phyloP scores from a whole-genome alignment of 2,797 vertebrate genomes.

The Sardinella longiceps region DNA sequence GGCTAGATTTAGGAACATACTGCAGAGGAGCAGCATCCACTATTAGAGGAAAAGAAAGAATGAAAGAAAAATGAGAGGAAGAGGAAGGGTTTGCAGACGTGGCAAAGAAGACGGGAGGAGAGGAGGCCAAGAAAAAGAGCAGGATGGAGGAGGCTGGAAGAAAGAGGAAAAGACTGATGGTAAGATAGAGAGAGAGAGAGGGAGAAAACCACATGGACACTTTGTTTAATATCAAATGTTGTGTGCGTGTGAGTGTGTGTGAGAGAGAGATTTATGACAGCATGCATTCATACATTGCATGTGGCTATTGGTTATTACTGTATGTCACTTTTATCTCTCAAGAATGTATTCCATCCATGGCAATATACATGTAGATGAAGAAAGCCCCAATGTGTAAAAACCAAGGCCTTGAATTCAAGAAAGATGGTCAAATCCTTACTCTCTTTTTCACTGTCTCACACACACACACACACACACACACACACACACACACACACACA shows the following conservation, averaged over 20 bases:
- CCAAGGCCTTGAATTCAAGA: not conserved
- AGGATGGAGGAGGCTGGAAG: not conserved
- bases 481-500: not conserved
- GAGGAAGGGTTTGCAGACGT: not conserved
- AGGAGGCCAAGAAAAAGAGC: not conserved
- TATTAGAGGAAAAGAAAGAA: not conserved
- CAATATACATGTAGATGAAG: not conserved
- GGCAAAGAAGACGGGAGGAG: not conserved
- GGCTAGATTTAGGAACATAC: no score
- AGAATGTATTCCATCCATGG: not conserved
- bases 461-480: not conserved
- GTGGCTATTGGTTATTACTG: no score
- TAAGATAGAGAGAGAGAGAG: not conserved
- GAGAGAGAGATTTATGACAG: not conserved
- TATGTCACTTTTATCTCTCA: not conserved
- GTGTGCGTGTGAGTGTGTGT: not conserved
- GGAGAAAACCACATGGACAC: not conserved
- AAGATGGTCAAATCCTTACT: not conserved
- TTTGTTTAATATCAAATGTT: constrained; percentile 10
- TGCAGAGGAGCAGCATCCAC: not conserved
- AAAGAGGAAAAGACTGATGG: not conserved
- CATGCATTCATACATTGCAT: not conserved
- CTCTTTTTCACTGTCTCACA: not conserved
- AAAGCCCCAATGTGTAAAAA: not conserved
- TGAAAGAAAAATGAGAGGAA: not conserved